Conservation (phyloP, 1,140 invertebrate species). For the Diprion similis region DNA sequence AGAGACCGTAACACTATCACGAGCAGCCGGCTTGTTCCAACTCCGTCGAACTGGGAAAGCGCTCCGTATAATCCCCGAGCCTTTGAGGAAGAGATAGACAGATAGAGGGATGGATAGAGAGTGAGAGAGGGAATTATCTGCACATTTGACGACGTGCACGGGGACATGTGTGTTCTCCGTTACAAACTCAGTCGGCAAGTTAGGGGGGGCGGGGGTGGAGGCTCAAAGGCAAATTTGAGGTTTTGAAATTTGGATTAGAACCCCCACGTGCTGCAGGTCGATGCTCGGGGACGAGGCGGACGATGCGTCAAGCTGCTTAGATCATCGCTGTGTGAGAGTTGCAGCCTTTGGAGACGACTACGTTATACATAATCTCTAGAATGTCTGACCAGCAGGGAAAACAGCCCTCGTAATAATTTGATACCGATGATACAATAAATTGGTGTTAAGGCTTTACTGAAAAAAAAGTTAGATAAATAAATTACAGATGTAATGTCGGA, state of each 20-base stretch:
- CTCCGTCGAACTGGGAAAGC: not conserved
- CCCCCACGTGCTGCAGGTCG: not conserved
- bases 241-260: conserved; percentile 48
- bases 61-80: conserved; percentile 27
- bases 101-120: conserved; percentile 6
- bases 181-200: not conserved
- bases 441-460: too few species aligned
- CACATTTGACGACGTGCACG: not conserved
- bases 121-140: conserved; percentile 12
- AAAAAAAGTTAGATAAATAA: too few species aligned
- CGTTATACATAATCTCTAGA: not conserved
- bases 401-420: too few species aligned
- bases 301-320: conserved; percentile 39
- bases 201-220: conserved; percentile 2
- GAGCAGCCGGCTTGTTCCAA: not conserved
- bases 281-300: too few species aligned
- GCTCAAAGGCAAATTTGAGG: conserved; percentile 41
- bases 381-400: not conserved
- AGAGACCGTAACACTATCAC: not conserved
- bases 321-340: conserved; percentile 15
- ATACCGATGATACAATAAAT: too few species aligned
- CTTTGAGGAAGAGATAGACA: conserved; percentile 51
- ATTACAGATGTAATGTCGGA: too few species aligned
- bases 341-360: not conserved
- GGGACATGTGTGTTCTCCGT: not conserved